These are phyloP conservation scores for Actinia equina DNA, from an alignment of 64 coral and sea anemone species.

Conservation along the genomic window DNA sequence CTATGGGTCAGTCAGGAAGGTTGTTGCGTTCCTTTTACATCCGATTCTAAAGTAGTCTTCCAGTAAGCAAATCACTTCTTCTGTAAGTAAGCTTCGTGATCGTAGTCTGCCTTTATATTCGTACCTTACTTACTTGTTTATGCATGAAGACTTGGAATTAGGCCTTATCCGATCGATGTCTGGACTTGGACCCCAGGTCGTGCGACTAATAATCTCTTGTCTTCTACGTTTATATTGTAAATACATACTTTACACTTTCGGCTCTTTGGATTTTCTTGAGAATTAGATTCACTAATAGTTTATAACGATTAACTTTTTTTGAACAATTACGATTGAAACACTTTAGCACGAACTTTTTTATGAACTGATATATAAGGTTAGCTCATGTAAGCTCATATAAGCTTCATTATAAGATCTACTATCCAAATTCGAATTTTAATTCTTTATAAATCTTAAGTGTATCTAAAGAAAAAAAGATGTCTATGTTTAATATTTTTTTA, in stretches of 20 bases:
- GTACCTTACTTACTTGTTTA: constrained; percentile 2
- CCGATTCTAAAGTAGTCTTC: constrained; percentile 3
- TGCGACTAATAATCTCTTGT: background rate
- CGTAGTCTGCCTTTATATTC: background rate
- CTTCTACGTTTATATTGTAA: background rate
- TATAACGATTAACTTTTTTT: too few species aligned
- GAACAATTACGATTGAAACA: too few species aligned
- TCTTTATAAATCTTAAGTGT: too few species aligned
- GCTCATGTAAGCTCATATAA: background rate
- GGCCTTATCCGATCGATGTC: background rate
- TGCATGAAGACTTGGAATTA: too few species aligned
- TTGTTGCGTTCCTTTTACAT: background rate
- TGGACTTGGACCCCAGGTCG: background rate
- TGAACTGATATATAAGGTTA: too few species aligned
- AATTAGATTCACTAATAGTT: too few species aligned
- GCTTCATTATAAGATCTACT: background rate
- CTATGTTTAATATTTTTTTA: too few species aligned
- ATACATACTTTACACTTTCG: too few species aligned
- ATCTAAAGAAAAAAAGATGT: too few species aligned
- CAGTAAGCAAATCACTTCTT: background rate
- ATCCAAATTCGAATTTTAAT: too few species aligned
- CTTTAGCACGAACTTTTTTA: too few species aligned
- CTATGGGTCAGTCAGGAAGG: background rate
- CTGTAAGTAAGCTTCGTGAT: background rate
- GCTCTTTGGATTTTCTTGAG: too few species aligned